These are phyloP conservation scores for Anguilla japonica DNA, from an alignment of 2,113 vertebrate species.

Conservation along the genomic window DNA sequence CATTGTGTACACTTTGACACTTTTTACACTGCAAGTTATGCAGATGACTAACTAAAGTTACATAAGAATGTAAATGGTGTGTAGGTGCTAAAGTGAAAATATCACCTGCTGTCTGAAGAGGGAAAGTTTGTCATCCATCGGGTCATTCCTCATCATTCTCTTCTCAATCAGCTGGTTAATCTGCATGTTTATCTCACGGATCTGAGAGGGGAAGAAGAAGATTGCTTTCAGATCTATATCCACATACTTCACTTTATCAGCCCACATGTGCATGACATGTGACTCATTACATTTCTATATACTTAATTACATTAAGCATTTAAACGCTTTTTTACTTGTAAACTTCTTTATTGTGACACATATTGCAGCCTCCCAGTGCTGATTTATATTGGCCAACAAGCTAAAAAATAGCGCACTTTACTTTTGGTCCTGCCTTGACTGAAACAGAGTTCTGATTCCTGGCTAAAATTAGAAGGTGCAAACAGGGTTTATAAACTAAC, in stretches of 20 bases:
- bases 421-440: background rate
- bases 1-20: no score
- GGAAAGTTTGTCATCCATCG: slow-evolving; percentile 87
- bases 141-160: slow-evolving; percentile 88
- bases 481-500: background rate
- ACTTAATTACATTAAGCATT: no score
- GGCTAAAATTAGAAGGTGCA: background rate
- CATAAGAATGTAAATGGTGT: background rate
- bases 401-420: background rate
- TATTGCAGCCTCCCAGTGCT: background rate
- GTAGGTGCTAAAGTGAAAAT: background rate
- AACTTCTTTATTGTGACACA: no score
- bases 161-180: slow-evolving; percentile 91
- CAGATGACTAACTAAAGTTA: no score
- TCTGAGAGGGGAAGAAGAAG: slow-evolving; percentile 65
- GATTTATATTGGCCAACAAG: background rate
- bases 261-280: no score
- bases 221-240: background rate
- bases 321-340: no score
- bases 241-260: background rate
- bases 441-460: background rate
- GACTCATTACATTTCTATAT: background rate
- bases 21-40: no score
- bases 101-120: slow-evolving; percentile 92
- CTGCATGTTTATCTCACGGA: slow-evolving; percentile 79